Evolutionary conservation across 2,113 vertebrate species (phyloP), one percentile per base, ranked within the genome.

Genomic region (Glareola pratincola): DNA sequence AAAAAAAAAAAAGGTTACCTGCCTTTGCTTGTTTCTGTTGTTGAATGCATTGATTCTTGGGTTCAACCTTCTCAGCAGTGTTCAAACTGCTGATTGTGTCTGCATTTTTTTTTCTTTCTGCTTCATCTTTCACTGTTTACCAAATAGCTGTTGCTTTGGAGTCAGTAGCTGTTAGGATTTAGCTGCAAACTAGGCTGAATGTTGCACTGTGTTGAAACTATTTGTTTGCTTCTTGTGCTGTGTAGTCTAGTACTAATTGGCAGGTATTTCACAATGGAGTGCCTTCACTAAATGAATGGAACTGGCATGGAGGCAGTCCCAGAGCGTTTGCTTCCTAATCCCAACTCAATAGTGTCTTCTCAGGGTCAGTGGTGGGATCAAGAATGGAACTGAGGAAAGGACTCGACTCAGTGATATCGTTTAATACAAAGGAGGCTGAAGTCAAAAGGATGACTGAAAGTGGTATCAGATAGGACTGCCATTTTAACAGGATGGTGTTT

Each of bases 271-370:
- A 78, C 32, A 85, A 45, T 1, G 12, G 8, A 83, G 7, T 32
- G 24, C 13, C 45, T 85, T 90, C 57, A 36, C 34, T 45, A 22
- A 27, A 37, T 29, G 24, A 41, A 39, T 36, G 41, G 21, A 75
- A 79, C 4, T 36, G 43, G 8, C 10, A 30, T 43, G 88, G 7
- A 2, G 11, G 50, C 24, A 47, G 18, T 36, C 37, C 9, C 41
- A 37, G 47, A 20, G 59, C 43, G 4, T 62, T 81, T 89, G 17
- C n/a, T 50, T 7, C 13, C 24, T 66, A 57, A 77, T 64, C 22
- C 30, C 0, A 4, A 18, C 20, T 59, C 2, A 0, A 3, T 3
- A 13, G 14, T 23, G 21, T 43, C 45, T 73, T 71, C 54, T 69
- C 14, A 57, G 29, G 18, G 20, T 37, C 64, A 63, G 11, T 0